phyloP scores from a whole-genome alignment of 2,113 vertebrate species.

The Catagonus wagneri region DNA sequence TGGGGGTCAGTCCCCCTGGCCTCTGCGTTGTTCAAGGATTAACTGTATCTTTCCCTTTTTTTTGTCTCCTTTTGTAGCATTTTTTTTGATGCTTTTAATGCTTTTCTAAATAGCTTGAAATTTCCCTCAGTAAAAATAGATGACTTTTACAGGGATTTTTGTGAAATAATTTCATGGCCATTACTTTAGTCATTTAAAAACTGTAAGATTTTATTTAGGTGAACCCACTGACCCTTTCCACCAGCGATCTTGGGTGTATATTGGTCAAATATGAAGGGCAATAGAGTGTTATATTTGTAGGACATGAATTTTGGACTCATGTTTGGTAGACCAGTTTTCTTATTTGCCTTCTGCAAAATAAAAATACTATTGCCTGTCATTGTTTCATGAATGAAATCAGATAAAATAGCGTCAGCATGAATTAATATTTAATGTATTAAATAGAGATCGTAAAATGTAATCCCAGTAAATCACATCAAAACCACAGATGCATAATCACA shows the following conservation, averaged over 20 bases:
- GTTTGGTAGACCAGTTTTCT: background rate
- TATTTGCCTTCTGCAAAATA: background rate
- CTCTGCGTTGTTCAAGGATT: too few relatives aligned
- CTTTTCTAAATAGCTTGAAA: background rate
- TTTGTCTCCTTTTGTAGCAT: background rate
- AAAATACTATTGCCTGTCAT: background rate
- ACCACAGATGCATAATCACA: background rate
- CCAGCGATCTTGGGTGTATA: background rate
- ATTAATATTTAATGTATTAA: background rate
- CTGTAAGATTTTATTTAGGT: background rate
- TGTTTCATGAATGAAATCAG: background rate
- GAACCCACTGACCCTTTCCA: background rate
- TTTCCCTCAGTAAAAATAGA: background rate
- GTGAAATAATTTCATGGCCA: background rate
- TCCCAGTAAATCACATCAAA: background rate
- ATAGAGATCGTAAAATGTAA: background rate
- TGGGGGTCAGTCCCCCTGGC: too few relatives aligned
- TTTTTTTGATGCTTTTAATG: background rate
- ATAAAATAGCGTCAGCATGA: background rate
- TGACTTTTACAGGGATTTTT: background rate
- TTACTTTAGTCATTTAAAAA: background rate
- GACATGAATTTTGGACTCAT: background rate
- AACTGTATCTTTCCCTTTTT: background rate
- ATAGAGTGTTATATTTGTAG: background rate
- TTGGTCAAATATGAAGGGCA: background rate